Percentiles rank a stretch among this genome's conserved stretches.
Evolutionary conservation across 2,797 vertebrate species (phyloP).

Genomic region (Eulemur mongoz): DNA sequence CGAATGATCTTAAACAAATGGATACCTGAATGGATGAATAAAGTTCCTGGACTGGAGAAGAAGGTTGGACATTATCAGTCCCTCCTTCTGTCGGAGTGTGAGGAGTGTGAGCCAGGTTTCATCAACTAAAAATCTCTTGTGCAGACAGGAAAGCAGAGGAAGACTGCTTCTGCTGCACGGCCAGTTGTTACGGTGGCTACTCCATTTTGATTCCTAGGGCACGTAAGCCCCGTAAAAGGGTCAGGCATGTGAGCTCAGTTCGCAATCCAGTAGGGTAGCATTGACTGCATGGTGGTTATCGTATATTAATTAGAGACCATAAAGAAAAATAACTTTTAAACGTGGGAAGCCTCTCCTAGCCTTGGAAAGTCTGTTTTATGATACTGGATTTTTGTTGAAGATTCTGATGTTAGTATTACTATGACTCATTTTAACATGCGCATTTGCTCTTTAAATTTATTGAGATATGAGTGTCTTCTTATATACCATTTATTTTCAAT

Average conservation of each 20-base stretch:
- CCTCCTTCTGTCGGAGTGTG: neutral
- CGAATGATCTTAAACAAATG: neutral
- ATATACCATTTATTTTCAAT: slow-evolving; percentile 37
- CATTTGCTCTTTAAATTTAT: slow-evolving; percentile 31
- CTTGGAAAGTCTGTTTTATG: neutral
- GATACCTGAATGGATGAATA: too few relatives aligned
- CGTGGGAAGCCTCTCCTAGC: neutral
- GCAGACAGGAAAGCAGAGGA: neutral
- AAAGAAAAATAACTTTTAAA: neutral
- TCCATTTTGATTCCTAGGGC: neutral
- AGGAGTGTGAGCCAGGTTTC: neutral
- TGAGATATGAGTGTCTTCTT: slow-evolving; percentile 16
- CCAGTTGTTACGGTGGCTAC: rapidly evolving
- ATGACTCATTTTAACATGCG: slow-evolving; percentile 5
- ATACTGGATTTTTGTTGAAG: neutral
- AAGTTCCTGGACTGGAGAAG: neutral
- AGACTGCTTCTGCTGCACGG: rapidly evolving
- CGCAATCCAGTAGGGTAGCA: rapidly evolving
- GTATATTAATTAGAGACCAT: neutral
- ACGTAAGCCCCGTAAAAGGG: rapidly evolving
- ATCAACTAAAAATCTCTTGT: neutral
- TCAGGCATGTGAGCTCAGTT: rapidly evolving
- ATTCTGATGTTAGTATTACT: neutral
- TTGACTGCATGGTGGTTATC: neutral
- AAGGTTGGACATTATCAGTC: too few relatives aligned